Evolutionary conservation across 1,140 invertebrate genomes (phyloP).

Genomic region (Neomicropteryx cornuta): DNA sequence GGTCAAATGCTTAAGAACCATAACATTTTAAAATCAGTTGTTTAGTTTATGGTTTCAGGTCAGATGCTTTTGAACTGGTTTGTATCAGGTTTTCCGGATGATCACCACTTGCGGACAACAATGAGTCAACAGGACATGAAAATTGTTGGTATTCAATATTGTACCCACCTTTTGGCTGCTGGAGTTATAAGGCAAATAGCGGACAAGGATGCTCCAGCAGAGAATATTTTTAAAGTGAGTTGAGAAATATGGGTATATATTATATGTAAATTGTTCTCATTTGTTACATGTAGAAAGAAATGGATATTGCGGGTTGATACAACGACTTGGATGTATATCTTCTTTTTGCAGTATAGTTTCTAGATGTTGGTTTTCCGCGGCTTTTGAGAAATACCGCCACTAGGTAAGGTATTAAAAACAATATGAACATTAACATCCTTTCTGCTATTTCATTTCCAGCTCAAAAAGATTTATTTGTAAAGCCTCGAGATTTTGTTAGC

Average conservation of each 20-base stretch:
- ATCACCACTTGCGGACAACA: slow-evolving; percentile 48
- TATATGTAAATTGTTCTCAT: not conserved
- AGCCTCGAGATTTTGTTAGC: too few relatives aligned
- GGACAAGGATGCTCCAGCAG: slow-evolving; percentile 52
- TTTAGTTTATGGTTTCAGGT: slow-evolving; percentile 49
- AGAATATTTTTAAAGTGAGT: slow-evolving; percentile 67
- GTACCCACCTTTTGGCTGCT: slow-evolving; percentile 78
- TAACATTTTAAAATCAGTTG: too few relatives aligned
- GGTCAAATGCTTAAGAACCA: too few relatives aligned
- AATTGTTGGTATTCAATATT: slow-evolving; percentile 68
- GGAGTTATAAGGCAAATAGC: slow-evolving; percentile 70
- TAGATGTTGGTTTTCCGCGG: too few relatives aligned
- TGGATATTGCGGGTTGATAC: too few relatives aligned
- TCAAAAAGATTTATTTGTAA: too few relatives aligned
- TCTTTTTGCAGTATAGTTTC: too few relatives aligned
- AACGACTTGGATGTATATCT: too few relatives aligned
- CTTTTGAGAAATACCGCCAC: too few relatives aligned
- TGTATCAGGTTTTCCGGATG: slow-evolving; percentile 62
- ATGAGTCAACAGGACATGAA: slow-evolving; percentile 61
- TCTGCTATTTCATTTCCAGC: too few relatives aligned
- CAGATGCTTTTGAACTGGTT: slow-evolving; percentile 87
- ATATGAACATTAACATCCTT: too few relatives aligned
- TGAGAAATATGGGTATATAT: not conserved
- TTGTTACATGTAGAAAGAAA: not conserved
- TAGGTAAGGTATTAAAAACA: too few relatives aligned